Conservation (phyloP, 1,140 invertebrate species). For the Pararge aegeria region DNA sequence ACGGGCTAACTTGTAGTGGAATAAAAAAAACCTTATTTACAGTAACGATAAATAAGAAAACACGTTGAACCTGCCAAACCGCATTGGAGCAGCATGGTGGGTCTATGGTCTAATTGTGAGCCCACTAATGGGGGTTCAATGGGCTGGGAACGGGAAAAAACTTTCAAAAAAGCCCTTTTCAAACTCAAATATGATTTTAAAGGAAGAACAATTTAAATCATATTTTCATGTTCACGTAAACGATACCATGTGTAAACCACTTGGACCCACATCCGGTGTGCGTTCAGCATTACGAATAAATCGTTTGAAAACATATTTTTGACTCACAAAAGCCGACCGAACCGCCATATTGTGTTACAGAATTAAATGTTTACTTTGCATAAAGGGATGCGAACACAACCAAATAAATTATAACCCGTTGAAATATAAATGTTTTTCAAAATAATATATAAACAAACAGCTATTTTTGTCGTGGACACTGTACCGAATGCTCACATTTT, state of each 20-base stretch:
- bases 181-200: not conserved
- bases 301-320: slow-evolving; percentile 20
- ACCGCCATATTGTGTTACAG: slow-evolving; percentile 13
- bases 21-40: too few relatives aligned
- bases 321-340: slow-evolving; percentile 14
- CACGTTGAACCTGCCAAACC: too few relatives aligned
- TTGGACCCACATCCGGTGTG: slow-evolving; percentile 12
- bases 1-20: too few relatives aligned
- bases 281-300: slow-evolving; percentile 11
- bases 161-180: not conserved
- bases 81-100: too few relatives aligned
- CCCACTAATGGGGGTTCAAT: too few relatives aligned
- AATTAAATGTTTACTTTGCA: slow-evolving; percentile 18
- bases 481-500: too few relatives aligned
- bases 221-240: not conserved
- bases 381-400: slow-evolving; percentile 5
- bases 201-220: not conserved
- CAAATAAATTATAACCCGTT: slow-evolving; percentile 11
- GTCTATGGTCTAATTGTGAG: too few relatives aligned
- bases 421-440: slow-evolving; percentile 1
- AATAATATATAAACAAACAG: too few relatives aligned
- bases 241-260: not conserved
- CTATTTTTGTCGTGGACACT: too few relatives aligned
- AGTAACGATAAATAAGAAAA: too few relatives aligned
- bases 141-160: too few relatives aligned